Evolutionary conservation across 2,888 invertebrate species (phyloP), one percentile per base, ranked within the genome.

Genomic region (Pyrrhia umbra): DNA sequence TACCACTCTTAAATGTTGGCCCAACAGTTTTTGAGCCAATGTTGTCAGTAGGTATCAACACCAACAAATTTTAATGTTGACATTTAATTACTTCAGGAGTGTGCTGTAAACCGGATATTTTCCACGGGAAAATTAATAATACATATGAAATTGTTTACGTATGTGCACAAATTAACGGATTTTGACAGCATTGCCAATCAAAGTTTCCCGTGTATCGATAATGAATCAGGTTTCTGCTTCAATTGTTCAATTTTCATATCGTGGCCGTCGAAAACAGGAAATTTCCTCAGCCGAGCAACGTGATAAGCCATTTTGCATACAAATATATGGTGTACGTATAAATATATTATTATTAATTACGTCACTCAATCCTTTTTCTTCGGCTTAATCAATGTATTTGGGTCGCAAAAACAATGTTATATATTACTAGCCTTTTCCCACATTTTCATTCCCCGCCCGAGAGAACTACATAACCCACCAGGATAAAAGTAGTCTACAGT

Each of bases 61-160:
- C 25, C 30, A 52, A 20, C 40, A 60, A 66, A 59, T 47, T n/a
- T n/a, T 23, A 23, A 34, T 34, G 34, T 70, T 67, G 60, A 49
- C 68, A 16, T 6, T 67, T 73, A 67, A 70, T 70, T 49, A 70
- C 16, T 18, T 18, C 9, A 30, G 2, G 40, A 37, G 6, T 57
- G 37, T 18, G 42, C 10, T 37, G 30, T 9, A 25, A 27, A 21
- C 43, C 1, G 30, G 5, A 54, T n/a, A 62, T 40, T 55, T 50
- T 50, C 20, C 45, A 20, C 40, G 13, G 25, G 20, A 30, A 58
- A 58, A 47, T 8, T 40, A 6, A 58, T 25, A 42, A 68, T 50
- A 50, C 2, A 34, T 30, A 30, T 45, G 20, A 43, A 20, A 68
- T 34, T 68, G 60, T 59, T 68, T 39, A 34, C 37, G 2, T 6